Conservation (phyloP, 2,888 invertebrate species). For the Ennomos fuscantarius region DNA sequence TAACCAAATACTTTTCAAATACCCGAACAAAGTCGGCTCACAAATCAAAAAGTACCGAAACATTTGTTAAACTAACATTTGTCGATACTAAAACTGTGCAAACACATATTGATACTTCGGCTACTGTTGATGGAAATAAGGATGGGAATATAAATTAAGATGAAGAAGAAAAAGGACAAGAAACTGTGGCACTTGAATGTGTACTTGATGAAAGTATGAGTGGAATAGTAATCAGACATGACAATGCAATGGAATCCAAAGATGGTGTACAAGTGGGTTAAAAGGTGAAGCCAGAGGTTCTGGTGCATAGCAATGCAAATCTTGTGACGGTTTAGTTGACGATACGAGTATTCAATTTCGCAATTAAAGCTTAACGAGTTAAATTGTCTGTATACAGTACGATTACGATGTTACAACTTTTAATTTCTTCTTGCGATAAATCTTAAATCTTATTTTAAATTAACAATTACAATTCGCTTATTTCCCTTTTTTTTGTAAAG, state of each 20-base stretch:
- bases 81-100: slow-evolving; percentile 68
- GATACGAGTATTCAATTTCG: slow-evolving; percentile 22
- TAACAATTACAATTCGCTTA: no score
- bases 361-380: slow-evolving; percentile 16
- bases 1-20: slow-evolving; percentile 53
- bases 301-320: slow-evolving; percentile 70
- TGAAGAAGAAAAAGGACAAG: slow-evolving; percentile 56
- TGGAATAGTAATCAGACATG: slow-evolving; percentile 45
- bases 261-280: slow-evolving; percentile 75
- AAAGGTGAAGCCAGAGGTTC: slow-evolving; percentile 77
- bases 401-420: slow-evolving; percentile 9
- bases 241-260: slow-evolving; percentile 78
- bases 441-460: slow-evolving; percentile 1
- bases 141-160: slow-evolving; percentile 49
- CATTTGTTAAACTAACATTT: slow-evolving; percentile 66
- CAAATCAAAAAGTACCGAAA: slow-evolving; percentile 68
- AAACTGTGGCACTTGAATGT: slow-evolving; percentile 29
- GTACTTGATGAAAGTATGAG: slow-evolving; percentile 40
- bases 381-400: slow-evolving; percentile 6
- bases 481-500: no score
- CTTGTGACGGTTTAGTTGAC: slow-evolving; percentile 29
- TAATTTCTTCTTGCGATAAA: slow-evolving; percentile 4
- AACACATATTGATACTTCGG: slow-evolving; percentile 51
- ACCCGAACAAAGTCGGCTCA: slow-evolving; percentile 59
- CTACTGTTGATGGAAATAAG: slow-evolving; percentile 62